Conservation (phyloP, 2,888 invertebrate species). For the Pomacea canaliculata region DNA sequence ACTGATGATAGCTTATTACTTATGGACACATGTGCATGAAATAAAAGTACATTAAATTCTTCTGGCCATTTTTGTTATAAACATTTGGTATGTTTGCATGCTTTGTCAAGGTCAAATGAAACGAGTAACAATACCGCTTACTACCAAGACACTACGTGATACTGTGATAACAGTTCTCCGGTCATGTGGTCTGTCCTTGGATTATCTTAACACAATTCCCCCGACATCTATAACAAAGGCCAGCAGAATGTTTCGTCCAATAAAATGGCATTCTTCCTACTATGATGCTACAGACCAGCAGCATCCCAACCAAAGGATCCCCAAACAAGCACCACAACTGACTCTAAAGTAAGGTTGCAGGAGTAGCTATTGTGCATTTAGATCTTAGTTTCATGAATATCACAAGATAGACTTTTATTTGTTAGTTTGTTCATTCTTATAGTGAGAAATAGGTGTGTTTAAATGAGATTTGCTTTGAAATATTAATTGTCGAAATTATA, state of each 20-base stretch:
- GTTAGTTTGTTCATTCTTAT: too few species aligned
- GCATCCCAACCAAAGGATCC: not conserved
- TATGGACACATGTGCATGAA: too few species aligned
- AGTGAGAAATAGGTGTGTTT: too few species aligned
- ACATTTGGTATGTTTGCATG: too few species aligned
- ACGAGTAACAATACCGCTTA: constrained; percentile 79
- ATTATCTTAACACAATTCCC: constrained; percentile 80
- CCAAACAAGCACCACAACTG: constrained; percentile 3
- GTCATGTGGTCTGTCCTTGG: constrained; percentile 87
- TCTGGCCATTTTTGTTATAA: too few species aligned
- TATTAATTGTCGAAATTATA: too few species aligned
- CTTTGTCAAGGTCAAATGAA: constrained; percentile 37
- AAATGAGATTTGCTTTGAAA: too few species aligned
- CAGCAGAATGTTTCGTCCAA: constrained; percentile 28
- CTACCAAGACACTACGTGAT: constrained; percentile 76
- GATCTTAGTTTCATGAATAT: not conserved
- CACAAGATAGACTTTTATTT: not conserved
- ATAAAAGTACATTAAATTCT: too few species aligned
- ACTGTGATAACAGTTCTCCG: constrained; percentile 83
- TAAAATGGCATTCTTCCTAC: constrained; percentile 50
- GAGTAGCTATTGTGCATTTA: not conserved
- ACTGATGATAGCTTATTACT: too few species aligned
- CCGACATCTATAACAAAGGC: constrained; percentile 5
- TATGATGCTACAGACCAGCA: constrained; percentile 37
- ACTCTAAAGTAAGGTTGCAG: constrained; percentile 6